Conservation (phyloP, 2,113 vertebrate species). For the Halcyon senegalensis region DNA sequence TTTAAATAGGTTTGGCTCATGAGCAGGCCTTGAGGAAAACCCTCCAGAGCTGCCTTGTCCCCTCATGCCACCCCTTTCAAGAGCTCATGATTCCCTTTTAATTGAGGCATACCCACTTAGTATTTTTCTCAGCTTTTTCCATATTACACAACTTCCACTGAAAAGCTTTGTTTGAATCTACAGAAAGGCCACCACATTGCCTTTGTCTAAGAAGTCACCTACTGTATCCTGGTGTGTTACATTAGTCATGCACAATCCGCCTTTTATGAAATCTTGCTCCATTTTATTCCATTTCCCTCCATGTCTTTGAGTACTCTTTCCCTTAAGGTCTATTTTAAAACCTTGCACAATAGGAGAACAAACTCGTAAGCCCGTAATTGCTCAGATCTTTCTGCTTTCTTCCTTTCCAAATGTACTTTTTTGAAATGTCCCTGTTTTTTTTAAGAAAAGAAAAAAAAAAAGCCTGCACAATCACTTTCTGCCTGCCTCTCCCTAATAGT, state of each 20-base stretch:
- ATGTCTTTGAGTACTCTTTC: neutral
- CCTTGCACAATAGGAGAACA: neutral
- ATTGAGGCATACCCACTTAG: neutral
- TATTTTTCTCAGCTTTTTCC: neutral
- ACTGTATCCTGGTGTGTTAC: neutral
- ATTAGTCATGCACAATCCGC: neutral
- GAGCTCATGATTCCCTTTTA: neutral
- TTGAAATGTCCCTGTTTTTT: neutral
- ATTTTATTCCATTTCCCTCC: neutral
- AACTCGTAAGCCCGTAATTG: neutral
- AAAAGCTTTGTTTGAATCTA: neutral
- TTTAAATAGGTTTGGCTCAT: neutral
- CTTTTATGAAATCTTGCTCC: neutral
- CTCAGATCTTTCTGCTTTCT: neutral
- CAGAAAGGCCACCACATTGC: neutral
- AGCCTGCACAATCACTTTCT: neutral
- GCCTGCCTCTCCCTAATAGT: neutral
- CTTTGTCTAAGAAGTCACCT: neutral
- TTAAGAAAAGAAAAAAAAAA: neutral
- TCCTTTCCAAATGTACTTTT: neutral
- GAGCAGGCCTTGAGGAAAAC: neutral
- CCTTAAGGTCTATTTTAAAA: conserved; percentile 8
- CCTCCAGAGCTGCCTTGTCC: neutral
- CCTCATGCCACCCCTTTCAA: neutral
- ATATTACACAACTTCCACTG: neutral